Base-by-base conservation (phyloP, 2,888 invertebrate genomes). In the Tiliacea aurago region DNA sequence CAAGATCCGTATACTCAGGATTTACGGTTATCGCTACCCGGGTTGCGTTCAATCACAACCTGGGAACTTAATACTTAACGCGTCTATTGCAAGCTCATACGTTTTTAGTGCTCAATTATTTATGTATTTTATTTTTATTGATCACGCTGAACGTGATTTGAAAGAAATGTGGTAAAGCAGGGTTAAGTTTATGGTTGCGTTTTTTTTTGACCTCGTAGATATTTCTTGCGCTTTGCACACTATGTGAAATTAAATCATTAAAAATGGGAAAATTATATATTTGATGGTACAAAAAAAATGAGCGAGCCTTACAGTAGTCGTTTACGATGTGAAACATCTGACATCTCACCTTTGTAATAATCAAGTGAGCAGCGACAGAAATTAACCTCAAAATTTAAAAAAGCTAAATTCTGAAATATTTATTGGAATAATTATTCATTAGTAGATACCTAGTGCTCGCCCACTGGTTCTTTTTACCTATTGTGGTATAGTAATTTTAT, bases 21-120 rank as follows among this genome's bases (percentile, higher is more conserved):
- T 96, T 96, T 96, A 96, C 95, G 96, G 94, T 96, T 96, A 96
- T 96, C 93, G 94, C 93, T 94, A 91, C 91, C 93, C 92, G 90
- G 93, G 92, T 93, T 93, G 92, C 93, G 94, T 95, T 95, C 96
- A 96, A 96, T 96, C 96, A 95, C 95, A 95, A 95, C 95, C 93
- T 81, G 88, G 90, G 86, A 91, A 92, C 92, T 93, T 93, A 93
- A 94, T 94, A 92, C 93, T 94, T 94, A 94, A 93, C 93, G 93
- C 91, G 87, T 90, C 89, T 86, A 86, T 88, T 87, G 87, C 88
- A 80, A 84, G 81, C 86, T 86, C 84, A 87, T 88, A 87, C 87
- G 83, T 87, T 89, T 86, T 78, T 78, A 83, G 83, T 78, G 74
- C 78, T 82, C 81, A 83, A 84, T 85, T 81, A 87, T 87, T 84